Conservation (phyloP, 2,888 invertebrate species). For the Conus canariensis region DNA sequence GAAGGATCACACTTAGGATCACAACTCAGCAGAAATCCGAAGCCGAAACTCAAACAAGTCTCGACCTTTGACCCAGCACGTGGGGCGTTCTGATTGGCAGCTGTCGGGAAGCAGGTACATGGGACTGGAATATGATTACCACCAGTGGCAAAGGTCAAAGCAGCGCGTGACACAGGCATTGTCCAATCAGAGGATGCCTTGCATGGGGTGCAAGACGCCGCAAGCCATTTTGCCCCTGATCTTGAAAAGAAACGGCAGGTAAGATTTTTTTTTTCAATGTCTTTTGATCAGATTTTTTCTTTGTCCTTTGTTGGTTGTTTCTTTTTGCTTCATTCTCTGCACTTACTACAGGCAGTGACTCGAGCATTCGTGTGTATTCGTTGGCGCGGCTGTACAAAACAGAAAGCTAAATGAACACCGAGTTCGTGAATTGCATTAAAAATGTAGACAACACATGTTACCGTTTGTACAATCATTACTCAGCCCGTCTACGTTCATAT, state of each 20-base stretch:
- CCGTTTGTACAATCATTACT: no score
- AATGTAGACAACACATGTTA: no score
- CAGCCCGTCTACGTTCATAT: no score
- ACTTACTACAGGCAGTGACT: no score
- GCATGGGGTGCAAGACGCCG: not conserved
- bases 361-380: no score
- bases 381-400: no score
- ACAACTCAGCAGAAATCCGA: slow-evolving; percentile 3
- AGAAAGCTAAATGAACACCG: no score
- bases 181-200: not conserved
- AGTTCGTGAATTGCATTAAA: no score
- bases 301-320: not conserved
- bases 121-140: slow-evolving; percentile 8
- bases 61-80: slow-evolving; percentile 16
- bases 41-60: slow-evolving; percentile 22
- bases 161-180: not conserved
- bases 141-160: not conserved
- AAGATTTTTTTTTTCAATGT: not conserved
- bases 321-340: no score
- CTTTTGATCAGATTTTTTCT: not conserved
- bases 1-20: not conserved
- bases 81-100: slow-evolving; percentile 16
- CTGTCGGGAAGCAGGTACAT: not conserved
- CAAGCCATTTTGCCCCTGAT: slow-evolving; percentile 3
- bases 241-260: not conserved